Conservation (phyloP, 2,797 vertebrate species). For the Squalus acanthias region DNA sequence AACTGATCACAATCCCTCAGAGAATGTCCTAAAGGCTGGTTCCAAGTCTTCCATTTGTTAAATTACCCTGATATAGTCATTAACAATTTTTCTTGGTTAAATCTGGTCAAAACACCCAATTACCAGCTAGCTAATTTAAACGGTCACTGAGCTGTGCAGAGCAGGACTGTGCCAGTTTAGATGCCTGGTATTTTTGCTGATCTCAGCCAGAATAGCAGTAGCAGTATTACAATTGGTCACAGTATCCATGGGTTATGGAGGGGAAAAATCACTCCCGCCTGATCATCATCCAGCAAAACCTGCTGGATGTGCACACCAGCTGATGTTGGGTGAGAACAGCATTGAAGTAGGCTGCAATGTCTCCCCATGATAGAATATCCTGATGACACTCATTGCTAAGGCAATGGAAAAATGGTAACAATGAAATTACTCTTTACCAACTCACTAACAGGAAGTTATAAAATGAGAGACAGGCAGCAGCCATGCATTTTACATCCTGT, state of each 20-base stretch:
- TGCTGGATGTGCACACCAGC: not conserved
- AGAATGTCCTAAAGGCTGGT: not conserved
- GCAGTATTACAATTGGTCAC: not conserved
- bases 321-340: not conserved
- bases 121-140: no score
- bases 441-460: not conserved
- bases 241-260: not conserved
- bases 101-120: no score
- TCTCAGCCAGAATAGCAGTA: not conserved
- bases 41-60: not conserved
- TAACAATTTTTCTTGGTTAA: not conserved
- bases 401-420: not conserved
- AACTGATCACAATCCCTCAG: not conserved
- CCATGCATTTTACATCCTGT: not conserved
- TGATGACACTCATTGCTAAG: not conserved
- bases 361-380: not conserved
- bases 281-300: not conserved
- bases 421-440: not conserved
- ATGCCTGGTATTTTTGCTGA: not conserved
- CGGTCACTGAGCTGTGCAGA: not conserved
- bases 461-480: not conserved
- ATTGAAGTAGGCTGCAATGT: not conserved
- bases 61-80: not conserved
- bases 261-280: not conserved
- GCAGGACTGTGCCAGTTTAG: not conserved